A percentile compares a stretch with the other conserved stretches of the same genome.
phyloP scores from a whole-genome alignment of 1,140 invertebrate species.

The Physella acuta region DNA sequence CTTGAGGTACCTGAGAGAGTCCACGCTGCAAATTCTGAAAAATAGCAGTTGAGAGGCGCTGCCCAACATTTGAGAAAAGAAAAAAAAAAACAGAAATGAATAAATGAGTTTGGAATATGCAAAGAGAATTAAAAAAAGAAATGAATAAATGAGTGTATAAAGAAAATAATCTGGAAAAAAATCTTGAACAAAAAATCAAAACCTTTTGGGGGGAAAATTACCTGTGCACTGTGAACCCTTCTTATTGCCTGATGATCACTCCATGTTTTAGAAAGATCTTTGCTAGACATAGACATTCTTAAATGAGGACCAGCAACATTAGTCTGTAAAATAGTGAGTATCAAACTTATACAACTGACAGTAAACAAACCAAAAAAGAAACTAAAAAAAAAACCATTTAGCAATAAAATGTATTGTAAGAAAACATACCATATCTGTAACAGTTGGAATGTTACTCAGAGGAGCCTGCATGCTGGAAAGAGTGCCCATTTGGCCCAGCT shows the following conservation, averaged over 20 bases:
- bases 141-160: no score
- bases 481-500: neutral
- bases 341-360: no score
- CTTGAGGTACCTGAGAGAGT: slow-evolving; percentile 8
- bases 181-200: no score
- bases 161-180: no score
- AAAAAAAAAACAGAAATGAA: neutral
- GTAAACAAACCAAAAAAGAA: neutral
- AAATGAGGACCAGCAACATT: neutral
- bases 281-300: slow-evolving; percentile 18
- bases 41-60: neutral
- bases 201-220: no score
- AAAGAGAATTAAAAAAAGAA: no score
- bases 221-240: slow-evolving; percentile 20
- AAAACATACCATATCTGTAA: slow-evolving; percentile 12
- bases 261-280: slow-evolving; percentile 22
- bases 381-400: neutral
- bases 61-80: no score
- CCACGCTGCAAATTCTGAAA: slow-evolving; percentile 3
- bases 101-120: no score
- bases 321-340: neutral
- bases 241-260: slow-evolving; percentile 1
- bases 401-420: neutral
- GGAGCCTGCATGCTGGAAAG: neutral
- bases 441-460: slow-evolving; percentile 7